A percentile compares a stretch with the other conserved stretches of the same genome.
Conservation (phyloP, 2,888 invertebrate genomes). For the Epsilonema sp. region DNA sequence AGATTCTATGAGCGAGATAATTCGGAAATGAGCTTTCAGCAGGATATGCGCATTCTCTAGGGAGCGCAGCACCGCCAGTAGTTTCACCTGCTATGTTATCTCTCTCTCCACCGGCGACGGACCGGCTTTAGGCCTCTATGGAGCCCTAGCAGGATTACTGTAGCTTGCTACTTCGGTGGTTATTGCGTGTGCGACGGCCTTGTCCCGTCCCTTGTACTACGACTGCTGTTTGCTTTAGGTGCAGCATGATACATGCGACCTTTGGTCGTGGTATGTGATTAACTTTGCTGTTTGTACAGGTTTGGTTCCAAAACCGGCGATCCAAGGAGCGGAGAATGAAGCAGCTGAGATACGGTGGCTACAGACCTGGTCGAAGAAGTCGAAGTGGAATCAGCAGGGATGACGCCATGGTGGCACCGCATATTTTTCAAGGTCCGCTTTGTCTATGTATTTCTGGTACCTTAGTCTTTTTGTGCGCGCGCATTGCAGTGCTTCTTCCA, state of each 20-base stretch:
- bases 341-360: constrained; percentile 49
- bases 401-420: constrained; percentile 4
- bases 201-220: no score
- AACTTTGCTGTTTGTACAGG: no score
- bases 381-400: constrained; percentile 11
- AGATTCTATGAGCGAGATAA: not conserved
- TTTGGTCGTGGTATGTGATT: no score
- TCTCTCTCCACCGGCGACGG: no score
- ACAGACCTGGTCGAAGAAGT: constrained; percentile 16
- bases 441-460: not conserved
- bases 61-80: no score
- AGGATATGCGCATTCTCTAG: not conserved
- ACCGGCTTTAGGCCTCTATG: no score
- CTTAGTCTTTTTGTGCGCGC: not conserved
- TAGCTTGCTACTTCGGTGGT: not conserved
- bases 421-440: constrained; percentile 6
- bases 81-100: no score
- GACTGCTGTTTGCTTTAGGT: no score
- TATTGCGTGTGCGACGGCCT: not conserved
- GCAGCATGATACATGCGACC: no score
- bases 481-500: no score
- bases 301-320: constrained; percentile 98
- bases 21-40: constrained; percentile 1
- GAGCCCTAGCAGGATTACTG: no score
- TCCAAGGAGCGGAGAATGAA: constrained; percentile 92